Percentiles rank a stretch among this genome's conserved stretches.
Evolutionary conservation across 2,888 invertebrate genomes (phyloP).

Genomic region (Drosophila rellima): DNA sequence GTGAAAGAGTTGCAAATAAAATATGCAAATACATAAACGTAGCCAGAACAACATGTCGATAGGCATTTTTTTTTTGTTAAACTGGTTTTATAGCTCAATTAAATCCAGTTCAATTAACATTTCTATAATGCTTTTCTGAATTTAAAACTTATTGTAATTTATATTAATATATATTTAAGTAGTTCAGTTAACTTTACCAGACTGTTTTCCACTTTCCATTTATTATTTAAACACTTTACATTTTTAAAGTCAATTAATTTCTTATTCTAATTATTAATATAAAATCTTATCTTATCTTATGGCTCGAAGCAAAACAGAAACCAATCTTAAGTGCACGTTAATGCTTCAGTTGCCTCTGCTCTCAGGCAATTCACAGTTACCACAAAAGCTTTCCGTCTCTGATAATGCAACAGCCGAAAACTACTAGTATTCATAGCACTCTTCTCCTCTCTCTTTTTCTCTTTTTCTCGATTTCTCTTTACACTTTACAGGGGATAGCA

Average conservation of each 20-base stretch:
- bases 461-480: constrained; percentile 5
- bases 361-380: constrained; percentile 1
- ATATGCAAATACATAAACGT: constrained; percentile 32
- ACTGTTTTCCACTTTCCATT: too few species aligned
- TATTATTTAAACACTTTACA: too few species aligned
- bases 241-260: too few species aligned
- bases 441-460: constrained; percentile 1
- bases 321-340: background rate
- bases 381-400: constrained; percentile 1
- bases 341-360: background rate
- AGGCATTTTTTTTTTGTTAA: constrained; percentile 6
- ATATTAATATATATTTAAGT: too few species aligned
- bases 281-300: too few species aligned
- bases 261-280: too few species aligned
- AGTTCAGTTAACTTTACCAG: too few species aligned
- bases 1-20: constrained; percentile 46
- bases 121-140: too few species aligned
- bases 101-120: constrained; percentile 2
- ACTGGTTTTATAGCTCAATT: background rate
- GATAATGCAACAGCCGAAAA: constrained; percentile 4
- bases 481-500: constrained; percentile 57
- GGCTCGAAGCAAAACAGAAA: background rate
- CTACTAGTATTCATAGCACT: background rate
- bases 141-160: too few species aligned
- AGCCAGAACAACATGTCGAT: constrained; percentile 8